A percentile compares a stretch with the other conserved stretches of the same genome.
These are phyloP conservation scores for Aphidius gifuensis DNA, from an alignment of 1,140 invertebrate genomes.

Conservation along the genomic window DNA sequence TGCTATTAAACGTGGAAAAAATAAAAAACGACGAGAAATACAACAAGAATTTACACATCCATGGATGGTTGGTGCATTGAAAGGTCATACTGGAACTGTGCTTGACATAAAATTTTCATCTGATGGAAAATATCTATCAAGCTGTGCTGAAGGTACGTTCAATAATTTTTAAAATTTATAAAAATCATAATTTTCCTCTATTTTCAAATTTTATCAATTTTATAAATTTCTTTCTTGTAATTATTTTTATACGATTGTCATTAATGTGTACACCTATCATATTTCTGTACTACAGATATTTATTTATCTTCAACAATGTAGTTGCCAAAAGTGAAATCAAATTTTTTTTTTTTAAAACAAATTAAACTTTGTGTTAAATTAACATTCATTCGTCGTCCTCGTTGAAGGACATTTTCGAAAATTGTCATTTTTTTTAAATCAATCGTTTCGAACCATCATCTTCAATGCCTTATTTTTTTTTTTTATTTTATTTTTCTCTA, in stretches of 20 bases:
- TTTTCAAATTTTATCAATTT: constrained; percentile 11
- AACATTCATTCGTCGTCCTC: too few species aligned
- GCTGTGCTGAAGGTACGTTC: constrained; percentile 76
- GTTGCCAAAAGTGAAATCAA: too few species aligned
- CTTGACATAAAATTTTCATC: constrained; percentile 74
- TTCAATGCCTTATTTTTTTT: too few species aligned
- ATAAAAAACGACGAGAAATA: constrained; percentile 44
- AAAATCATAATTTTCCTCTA: not conserved
- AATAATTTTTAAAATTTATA: not conserved
- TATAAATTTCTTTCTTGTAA: not conserved
- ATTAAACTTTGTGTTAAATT: too few species aligned
- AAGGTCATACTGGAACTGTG: constrained; percentile 73
- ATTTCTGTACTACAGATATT: too few species aligned
- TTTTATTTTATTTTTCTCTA: too few species aligned
- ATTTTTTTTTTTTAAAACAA: too few species aligned
- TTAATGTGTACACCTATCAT: too few species aligned
- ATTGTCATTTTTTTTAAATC: too few species aligned
- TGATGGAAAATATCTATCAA: constrained; percentile 80
- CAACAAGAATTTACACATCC: constrained; percentile 61
- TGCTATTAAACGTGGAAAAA: constrained; percentile 37
- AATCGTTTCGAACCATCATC: too few species aligned
- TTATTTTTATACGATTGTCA: not conserved
- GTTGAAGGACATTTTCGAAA: too few species aligned
- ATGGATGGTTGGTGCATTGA: constrained; percentile 74
- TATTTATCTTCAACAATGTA: too few species aligned